Conservation (phyloP, 2,113 vertebrate species). For the Trochalopteron elliotii region DNA sequence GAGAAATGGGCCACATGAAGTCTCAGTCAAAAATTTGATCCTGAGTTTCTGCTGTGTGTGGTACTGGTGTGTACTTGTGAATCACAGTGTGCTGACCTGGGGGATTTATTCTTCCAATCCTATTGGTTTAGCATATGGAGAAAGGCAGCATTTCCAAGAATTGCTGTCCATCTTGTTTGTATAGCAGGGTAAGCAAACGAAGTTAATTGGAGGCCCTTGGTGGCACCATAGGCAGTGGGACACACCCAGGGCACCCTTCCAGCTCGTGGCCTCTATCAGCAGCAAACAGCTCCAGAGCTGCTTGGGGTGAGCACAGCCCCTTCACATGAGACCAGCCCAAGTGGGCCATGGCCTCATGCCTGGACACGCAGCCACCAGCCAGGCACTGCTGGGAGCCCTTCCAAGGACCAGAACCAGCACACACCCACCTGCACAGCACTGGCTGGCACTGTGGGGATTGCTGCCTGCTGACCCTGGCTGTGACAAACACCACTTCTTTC, state of each 20-base stretch:
- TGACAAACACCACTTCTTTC: not conserved
- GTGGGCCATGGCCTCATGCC: rapidly evolving
- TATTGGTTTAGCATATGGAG: not conserved
- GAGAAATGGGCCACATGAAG: not conserved
- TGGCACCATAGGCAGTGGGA: not conserved
- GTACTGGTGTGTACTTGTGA: not conserved
- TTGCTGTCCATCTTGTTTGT: not conserved
- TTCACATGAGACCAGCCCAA: rapidly evolving
- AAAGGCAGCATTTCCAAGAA: not conserved
- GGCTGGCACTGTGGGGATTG: not conserved
- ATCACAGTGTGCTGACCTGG: rapidly evolving
- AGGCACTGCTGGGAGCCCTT: not conserved
- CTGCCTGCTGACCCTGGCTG: not conserved
- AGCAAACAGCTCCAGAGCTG: not conserved
- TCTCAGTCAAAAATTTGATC: not conserved
- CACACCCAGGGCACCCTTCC: constrained; percentile 35
- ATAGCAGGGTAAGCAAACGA: not conserved
- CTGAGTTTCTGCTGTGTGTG: not conserved
- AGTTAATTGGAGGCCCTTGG: not conserved
- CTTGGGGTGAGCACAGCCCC: rapidly evolving
- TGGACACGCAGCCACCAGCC: not conserved
- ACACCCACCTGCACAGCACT: rapidly evolving
- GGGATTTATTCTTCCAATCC: rapidly evolving
- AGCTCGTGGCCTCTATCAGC: not conserved
- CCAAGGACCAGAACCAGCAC: not conserved